Percentiles rank a stretch among this genome's conserved stretches.
Conservation (phyloP, 2,113 vertebrate species). For the Podarcis cretensis region DNA sequence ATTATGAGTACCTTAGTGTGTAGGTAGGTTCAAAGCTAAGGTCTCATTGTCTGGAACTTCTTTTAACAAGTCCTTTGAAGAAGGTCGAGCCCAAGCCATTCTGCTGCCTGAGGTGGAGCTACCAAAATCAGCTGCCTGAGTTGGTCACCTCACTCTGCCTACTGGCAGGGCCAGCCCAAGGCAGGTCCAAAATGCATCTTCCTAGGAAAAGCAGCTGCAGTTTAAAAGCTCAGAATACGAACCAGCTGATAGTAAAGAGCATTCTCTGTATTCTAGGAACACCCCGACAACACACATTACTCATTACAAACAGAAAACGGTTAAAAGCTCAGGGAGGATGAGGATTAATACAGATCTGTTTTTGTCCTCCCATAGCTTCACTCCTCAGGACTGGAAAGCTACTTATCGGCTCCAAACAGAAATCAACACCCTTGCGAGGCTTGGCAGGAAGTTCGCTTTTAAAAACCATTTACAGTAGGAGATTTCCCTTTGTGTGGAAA, state of each 20-base stretch:
- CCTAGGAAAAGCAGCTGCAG: background rate
- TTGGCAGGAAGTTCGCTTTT: background rate
- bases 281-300: background rate
- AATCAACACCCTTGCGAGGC: background rate
- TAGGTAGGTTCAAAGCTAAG: background rate
- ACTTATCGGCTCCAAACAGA: background rate
- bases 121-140: too few relatives aligned
- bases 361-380: background rate
- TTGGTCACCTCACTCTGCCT: too few relatives aligned
- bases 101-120: too few relatives aligned
- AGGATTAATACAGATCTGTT: background rate
- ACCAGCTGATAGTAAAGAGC: background rate
- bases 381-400: background rate
- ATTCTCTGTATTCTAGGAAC: background rate
- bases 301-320: background rate
- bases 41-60: background rate
- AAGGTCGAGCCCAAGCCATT: too few relatives aligned
- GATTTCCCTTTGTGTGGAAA: background rate
- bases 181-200: background rate
- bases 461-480: constrained; percentile 17
- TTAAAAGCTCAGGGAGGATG: background rate
- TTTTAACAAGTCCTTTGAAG: background rate
- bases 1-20: background rate
- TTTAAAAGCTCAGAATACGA: background rate
- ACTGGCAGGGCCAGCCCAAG: background rate